Evolutionary conservation across 2,797 vertebrate genomes (phyloP), one percentile per base, ranked within the genome.

Genomic region (Pseudomugil gertrudae): DNA sequence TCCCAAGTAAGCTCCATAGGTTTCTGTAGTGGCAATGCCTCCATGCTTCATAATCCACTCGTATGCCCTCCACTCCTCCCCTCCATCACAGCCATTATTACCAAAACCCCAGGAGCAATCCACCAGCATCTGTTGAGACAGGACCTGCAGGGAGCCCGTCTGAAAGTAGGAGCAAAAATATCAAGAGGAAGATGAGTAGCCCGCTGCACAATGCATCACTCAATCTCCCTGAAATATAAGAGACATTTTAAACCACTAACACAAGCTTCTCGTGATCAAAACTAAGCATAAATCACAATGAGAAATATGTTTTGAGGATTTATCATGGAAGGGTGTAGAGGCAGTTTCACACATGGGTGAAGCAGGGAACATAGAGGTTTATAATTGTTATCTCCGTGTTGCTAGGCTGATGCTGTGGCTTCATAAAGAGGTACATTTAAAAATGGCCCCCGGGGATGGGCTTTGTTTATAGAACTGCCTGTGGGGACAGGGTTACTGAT

Each of bases 41-140:
- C 95, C 94, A 0, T 95, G 94, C 57, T 93, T 95, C 90, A 94
- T 94, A 52, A 94, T 92, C 95, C 95, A 95, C 84, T 95, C 95
- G 0, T 92, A 96, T 0, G 87, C 94, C 32, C 95, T 79, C 94
- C 93, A 96, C 78, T 96, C 94, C 84, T 96, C 95, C 0, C 93
- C 92, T 4, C 95, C 93, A 0, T 95, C 95, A 0, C 94, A 96
- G 52, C 91, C 95, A 0, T 93, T 91, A 52, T 96, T 96, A 14
- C 93, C 94, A 0, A 96, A 96, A 64, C 94, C 95, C 94, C 90
- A 95, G 26, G 92, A 92, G 57, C 95, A 95, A 78, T 95, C 93
- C 0, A 95, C 90, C 79, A 96, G 87, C 84, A 93, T 94, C 92
- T 96, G 94, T 73, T 96, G 95, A 56, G 95, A 96, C 72, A 96